Evolutionary conservation across 1,140 invertebrate genomes (phyloP), one percentile per base, ranked within the genome.

Genomic region (Drosophila miranda): DNA sequence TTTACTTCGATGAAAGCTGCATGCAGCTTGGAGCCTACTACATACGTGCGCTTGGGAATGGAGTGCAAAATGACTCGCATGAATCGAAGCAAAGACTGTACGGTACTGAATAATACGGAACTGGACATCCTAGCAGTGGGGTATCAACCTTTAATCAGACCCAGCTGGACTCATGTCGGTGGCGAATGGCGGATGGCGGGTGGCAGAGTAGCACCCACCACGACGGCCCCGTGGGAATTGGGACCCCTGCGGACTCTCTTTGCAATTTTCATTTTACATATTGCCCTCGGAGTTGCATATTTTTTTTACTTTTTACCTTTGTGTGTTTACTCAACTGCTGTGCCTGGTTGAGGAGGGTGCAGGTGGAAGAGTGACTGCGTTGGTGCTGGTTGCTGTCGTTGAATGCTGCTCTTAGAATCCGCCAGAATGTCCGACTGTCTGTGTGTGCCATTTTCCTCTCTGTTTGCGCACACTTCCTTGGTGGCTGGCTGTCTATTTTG

Each of bases 211-310:
- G 21, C 49, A 70, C 66, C 61, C 30, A 34, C 3, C 8, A 11
- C 44, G 60, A 58, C 61, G 72, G 48, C 58, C 67, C 59, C 70
- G 68, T 56, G 41, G 50, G n/a, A 58, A 23, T 26, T 30, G 21
- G 59, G 26, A 50, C 21, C 55, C 55, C 44, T 58, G 58, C 58
- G 28, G 28, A 50, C 64, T 68, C 64, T 59, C 67, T 76, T 73
- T 79, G 67, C 71, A 64, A 79, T 80, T 75, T 74, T 80, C 79
- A 84, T 84, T 84, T 87, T 87, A 81, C 81, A 84, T 82, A 84
- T 84, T 84, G 81, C 82, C 81, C 82, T 77, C 73, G 78, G 82
- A 84, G 81, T 81, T 81, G 78, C 61, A 81, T 83, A 75, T 70
- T 59, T 63, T 7, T 14, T 21, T 16, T 53, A 30, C 53, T 43